Evolutionary conservation across 1,140 invertebrate species (phyloP).

Genomic region (Apis florea): DNA sequence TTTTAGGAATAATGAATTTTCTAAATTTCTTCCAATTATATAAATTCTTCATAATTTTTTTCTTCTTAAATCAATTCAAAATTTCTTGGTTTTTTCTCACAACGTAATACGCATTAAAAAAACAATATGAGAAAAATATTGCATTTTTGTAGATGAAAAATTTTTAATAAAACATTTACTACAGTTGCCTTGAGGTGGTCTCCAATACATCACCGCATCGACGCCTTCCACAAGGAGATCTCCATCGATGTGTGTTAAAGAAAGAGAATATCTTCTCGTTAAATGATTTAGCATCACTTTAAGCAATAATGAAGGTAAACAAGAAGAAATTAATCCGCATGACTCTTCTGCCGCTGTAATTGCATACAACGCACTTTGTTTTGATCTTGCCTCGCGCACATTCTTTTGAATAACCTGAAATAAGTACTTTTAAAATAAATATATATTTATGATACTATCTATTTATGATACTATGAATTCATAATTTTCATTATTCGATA

Average conservation of each 20-base stretch:
- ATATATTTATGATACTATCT: no score
- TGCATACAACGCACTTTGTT: conserved; percentile 85
- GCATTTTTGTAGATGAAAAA: conserved; percentile 17
- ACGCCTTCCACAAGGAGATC: conserved; percentile 86
- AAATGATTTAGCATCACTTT: conserved; percentile 86
- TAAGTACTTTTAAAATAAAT: no score
- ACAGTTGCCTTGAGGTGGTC: conserved; percentile 90
- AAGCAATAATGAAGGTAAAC: conserved; percentile 85
- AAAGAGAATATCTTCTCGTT: conserved; percentile 86
- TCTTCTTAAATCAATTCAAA: no score
- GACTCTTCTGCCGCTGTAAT: conserved; percentile 85
- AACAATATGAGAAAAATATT: no score
- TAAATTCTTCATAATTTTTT: no score
- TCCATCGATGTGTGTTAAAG: conserved; percentile 85
- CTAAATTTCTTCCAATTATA: no score
- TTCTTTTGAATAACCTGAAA: conserved; percentile 79
- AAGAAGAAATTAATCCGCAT: conserved; percentile 84
- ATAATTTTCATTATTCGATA: background rate
- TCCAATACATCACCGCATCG: conserved; percentile 86
- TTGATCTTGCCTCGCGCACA: conserved; percentile 82
- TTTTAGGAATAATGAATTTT: no score
- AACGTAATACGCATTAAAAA: no score
- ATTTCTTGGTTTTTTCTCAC: no score
- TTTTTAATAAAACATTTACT: conserved; percentile 80
- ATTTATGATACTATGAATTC: no score